Conservation (phyloP, 2,113 vertebrate genomes). For the Hucho hucho region DNA sequence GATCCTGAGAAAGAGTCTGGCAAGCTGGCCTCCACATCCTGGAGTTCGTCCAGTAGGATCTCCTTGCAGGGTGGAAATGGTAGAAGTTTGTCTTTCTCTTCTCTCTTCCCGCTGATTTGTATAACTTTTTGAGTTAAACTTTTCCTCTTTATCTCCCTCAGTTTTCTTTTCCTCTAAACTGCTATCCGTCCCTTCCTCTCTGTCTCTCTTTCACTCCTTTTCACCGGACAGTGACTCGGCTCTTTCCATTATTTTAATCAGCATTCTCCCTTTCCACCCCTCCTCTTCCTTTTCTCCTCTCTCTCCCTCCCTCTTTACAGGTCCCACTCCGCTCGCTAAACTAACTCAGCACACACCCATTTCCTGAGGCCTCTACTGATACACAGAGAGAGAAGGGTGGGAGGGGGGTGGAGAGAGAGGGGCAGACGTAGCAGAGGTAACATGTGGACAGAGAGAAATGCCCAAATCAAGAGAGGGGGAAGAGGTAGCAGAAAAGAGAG, state of each 20-base stretch:
- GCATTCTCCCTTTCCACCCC: conserved; percentile 86
- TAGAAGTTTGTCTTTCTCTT: conserved; percentile 3
- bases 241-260: conserved; percentile 90
- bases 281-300: conserved; percentile 46
- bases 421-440: conserved; percentile 19
- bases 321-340: conserved; percentile 59
- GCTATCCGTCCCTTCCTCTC: conserved; percentile 20
- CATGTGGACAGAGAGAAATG: neutral
- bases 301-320: conserved; percentile 65
- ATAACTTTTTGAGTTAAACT: conserved; percentile 22
- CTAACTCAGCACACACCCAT: conserved; percentile 83
- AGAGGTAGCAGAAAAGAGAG: neutral
- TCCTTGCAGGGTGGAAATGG: conserved; percentile 11
- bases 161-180: conserved; percentile 11
- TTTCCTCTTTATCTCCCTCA: conserved; percentile 14
- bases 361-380: conserved; percentile 83
- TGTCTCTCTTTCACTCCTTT: conserved; percentile 37
- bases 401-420: neutral
- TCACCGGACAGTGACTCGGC: conserved; percentile 48
- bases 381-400: conserved; percentile 37
- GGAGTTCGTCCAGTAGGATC: conserved; percentile 7
- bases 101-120: neutral
- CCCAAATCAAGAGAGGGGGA: neutral
- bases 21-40: conserved; percentile 17
- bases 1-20: conserved; percentile 26